Evolutionary conservation across 2,797 vertebrate species (phyloP).

Genomic region (Notoglanidium macrostoma): DNA sequence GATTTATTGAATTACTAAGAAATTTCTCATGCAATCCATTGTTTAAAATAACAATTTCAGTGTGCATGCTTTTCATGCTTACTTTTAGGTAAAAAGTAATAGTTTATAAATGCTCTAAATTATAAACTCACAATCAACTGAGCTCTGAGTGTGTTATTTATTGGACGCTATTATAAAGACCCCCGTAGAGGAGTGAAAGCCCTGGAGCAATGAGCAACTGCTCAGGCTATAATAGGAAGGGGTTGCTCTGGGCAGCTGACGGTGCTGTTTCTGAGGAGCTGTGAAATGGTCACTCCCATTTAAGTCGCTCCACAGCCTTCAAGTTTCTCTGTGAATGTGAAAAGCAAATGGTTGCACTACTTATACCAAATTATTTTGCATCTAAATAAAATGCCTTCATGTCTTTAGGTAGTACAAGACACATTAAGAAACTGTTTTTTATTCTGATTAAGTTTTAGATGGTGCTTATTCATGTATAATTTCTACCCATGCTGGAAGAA

Average conservation of each 20-base stretch:
- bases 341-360: not conserved
- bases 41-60: not conserved
- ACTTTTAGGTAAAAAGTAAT: not conserved
- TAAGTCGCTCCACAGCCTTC: slow-evolving; percentile 60
- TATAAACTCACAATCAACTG: not conserved
- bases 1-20: not conserved
- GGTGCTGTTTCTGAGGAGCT: slow-evolving; percentile 72
- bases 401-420: not conserved
- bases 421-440: not conserved
- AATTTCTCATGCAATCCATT: not conserved
- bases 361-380: not conserved
- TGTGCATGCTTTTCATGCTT: not conserved
- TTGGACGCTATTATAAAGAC: slow-evolving; percentile 43
- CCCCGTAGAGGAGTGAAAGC: slow-evolving; percentile 64
- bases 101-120: not conserved
- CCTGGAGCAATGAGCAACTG: slow-evolving; percentile 66
- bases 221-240: slow-evolving; percentile 84
- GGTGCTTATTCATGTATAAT: not conserved
- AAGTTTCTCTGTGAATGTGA: slow-evolving; percentile 29
- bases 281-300: slow-evolving; percentile 70
- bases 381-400: not conserved
- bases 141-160: slow-evolving; percentile 47
- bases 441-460: not conserved
- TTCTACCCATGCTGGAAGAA: not conserved
- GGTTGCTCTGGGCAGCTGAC: slow-evolving; percentile 82